Percentiles rank a stretch among this genome's conserved stretches.
Evolutionary conservation across 1,140 invertebrate species (phyloP).

Genomic region (Teleopsis dalmanni): DNA sequence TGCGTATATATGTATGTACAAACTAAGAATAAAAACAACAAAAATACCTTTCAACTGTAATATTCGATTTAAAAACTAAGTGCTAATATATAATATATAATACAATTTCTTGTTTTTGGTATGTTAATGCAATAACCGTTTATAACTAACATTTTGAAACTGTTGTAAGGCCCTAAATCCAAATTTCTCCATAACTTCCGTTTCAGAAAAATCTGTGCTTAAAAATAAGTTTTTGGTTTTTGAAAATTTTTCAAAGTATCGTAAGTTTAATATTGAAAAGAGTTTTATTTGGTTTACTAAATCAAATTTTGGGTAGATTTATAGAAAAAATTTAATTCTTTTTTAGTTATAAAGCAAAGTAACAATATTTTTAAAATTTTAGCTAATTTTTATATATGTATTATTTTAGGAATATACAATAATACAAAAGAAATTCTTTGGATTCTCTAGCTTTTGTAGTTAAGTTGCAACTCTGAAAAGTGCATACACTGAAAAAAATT

Average conservation of each 20-base stretch:
- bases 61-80: background rate
- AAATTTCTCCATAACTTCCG: constrained; percentile 2
- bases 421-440: constrained; percentile 41
- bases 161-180: constrained; percentile 15
- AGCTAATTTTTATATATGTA: background rate
- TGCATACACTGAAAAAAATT: constrained; percentile 22
- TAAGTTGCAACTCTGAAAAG: constrained; percentile 19
- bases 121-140: constrained; percentile 3
- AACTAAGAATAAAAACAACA: background rate
- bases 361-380: background rate
- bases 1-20: background rate
- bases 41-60: background rate
- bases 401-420: constrained; percentile 29
- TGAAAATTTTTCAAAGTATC: constrained; percentile 1
- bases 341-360: background rate
- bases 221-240: constrained; percentile 5
- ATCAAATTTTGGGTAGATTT: background rate
- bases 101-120: constrained; percentile 1
- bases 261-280: constrained; percentile 4
- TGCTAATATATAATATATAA: constrained; percentile 5
- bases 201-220: constrained; percentile 9
- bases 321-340: background rate
- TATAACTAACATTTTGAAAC: constrained; percentile 9
- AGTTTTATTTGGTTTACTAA: constrained; percentile 1
- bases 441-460: constrained; percentile 39